A percentile compares a stretch with the other conserved stretches of the same genome.
These are phyloP conservation scores for Leptarthrus brevirostris DNA, from an alignment of 2,888 invertebrate genomes.

Conservation along the genomic window DNA sequence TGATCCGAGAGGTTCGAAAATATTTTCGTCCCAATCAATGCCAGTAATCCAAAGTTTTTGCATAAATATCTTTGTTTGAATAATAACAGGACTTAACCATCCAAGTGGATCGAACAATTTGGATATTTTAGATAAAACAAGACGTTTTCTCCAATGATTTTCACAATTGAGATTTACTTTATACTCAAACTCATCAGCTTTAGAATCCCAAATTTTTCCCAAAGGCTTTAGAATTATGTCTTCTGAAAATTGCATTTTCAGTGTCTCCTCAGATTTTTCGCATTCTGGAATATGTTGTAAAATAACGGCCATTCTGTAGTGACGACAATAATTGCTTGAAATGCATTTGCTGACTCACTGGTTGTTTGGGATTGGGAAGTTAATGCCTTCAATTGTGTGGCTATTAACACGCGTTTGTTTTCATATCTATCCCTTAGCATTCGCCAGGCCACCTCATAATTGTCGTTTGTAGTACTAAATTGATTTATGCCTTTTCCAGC, in stretches of 20 bases:
- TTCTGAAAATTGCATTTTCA: not conserved
- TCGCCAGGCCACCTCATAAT: not conserved
- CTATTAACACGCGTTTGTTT: not conserved
- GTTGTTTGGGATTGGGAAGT: not conserved
- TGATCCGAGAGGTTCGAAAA: not conserved
- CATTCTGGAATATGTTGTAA: too few relatives aligned
- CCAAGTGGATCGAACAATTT: constrained; percentile 42
- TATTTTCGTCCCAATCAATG: constrained; percentile 11
- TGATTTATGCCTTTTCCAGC: not conserved
- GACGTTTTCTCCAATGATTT: constrained; percentile 2
- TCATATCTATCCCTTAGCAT: not conserved
- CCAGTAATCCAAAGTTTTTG: not conserved
- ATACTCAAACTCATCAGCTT: not conserved
- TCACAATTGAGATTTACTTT: not conserved
- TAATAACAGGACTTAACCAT: constrained; percentile 1
- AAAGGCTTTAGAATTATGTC: constrained; percentile 30
- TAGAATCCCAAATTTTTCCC: constrained; percentile 19
- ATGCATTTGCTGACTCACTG: not conserved
- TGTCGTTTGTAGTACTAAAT: not conserved
- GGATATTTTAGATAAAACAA: not conserved
- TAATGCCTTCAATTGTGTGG: not conserved
- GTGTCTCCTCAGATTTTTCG: not conserved
- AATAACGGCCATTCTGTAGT: not conserved
- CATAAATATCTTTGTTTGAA: constrained; percentile 11
- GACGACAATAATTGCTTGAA: not conserved